phyloP scores from a whole-genome alignment of 1,140 invertebrate genomes.

The Sycophila sp. region DNA sequence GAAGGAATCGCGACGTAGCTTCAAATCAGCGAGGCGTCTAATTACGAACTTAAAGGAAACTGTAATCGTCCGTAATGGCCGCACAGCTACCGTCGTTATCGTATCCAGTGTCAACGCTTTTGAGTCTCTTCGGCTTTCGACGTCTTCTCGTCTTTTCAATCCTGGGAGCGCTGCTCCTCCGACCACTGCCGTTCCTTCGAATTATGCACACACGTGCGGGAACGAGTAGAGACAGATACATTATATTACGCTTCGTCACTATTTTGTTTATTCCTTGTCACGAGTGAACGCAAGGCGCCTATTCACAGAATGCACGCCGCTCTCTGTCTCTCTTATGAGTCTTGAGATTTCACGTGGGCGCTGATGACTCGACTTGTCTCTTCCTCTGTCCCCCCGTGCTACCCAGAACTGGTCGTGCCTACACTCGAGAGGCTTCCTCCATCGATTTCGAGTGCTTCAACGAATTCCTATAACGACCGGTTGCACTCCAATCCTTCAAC shows the following conservation, averaged over 20 bases:
- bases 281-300: conserved; percentile 41
- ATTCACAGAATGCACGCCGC: conserved; percentile 43
- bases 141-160: background rate
- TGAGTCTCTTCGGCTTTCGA: conserved; percentile 23
- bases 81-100: conserved; percentile 46
- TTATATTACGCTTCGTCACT: conserved; percentile 57
- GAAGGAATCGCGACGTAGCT: background rate
- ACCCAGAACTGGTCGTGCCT: conserved; percentile 22
- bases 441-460: conserved; percentile 47
- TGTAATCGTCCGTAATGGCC: conserved; percentile 47
- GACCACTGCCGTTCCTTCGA: conserved; percentile 26
- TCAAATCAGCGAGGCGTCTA: conserved; percentile 38
- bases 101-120: conserved; percentile 46
- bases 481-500: conserved; percentile 27
- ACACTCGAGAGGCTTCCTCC: conserved; percentile 34
- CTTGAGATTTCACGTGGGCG: conserved; percentile 50
- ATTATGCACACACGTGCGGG: conserved; percentile 41
- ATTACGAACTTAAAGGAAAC: conserved; percentile 46
- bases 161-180: background rate
- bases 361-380: conserved; percentile 47
- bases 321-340: background rate
- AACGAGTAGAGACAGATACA: conserved; percentile 37
- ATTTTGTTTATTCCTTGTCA: conserved; percentile 59
- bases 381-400: conserved; percentile 32
- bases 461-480: conserved; percentile 30